A percentile compares a stretch with the other conserved stretches of the same genome.
These are phyloP conservation scores for Theropithecus gelada DNA, from an alignment of 2,113 vertebrate species.

Conservation along the genomic window DNA sequence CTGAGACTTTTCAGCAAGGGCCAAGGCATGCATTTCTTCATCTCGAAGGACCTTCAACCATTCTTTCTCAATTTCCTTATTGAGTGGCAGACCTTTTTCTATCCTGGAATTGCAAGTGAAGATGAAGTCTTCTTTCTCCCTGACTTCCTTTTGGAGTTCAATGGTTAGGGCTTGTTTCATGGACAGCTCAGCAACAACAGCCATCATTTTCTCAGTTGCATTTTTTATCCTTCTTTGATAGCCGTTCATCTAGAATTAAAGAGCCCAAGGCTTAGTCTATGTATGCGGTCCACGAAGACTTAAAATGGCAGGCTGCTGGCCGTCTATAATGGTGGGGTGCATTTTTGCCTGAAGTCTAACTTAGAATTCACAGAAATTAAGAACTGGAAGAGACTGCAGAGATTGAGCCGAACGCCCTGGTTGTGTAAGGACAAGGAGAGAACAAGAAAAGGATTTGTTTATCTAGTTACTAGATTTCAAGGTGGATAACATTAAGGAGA, in stretches of 20 bases:
- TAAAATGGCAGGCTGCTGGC: neutral
- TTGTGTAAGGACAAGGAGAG: neutral
- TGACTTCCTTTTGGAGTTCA: slow-evolving; percentile 90
- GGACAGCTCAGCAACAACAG: slow-evolving; percentile 90
- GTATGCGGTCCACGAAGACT: neutral
- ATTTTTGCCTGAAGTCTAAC: neutral
- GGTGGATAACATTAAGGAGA: neutral
- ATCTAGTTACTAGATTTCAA: neutral
- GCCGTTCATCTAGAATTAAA: slow-evolving; percentile 85
- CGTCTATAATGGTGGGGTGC: neutral
- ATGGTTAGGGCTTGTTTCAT: slow-evolving; percentile 89
- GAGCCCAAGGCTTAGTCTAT: neutral
- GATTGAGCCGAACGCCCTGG: neutral
- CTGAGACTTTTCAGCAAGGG: slow-evolving; percentile 83
- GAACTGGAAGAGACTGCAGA: neutral
- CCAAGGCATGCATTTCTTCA: slow-evolving; percentile 83
- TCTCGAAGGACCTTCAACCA: slow-evolving; percentile 85
- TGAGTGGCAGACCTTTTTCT: slow-evolving; percentile 89
- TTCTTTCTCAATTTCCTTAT: slow-evolving; percentile 86
- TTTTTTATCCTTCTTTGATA: slow-evolving; percentile 86
- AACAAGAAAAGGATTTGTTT: neutral
- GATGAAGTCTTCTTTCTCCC: slow-evolving; percentile 88
- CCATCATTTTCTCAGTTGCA: slow-evolving; percentile 87
- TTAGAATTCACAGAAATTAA: neutral
- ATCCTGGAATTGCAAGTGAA: slow-evolving; percentile 85